Evolutionary conservation across 2,113 vertebrate species (phyloP), one percentile per base, ranked within the genome.

Genomic region (Galemys pyrenaicus): DNA sequence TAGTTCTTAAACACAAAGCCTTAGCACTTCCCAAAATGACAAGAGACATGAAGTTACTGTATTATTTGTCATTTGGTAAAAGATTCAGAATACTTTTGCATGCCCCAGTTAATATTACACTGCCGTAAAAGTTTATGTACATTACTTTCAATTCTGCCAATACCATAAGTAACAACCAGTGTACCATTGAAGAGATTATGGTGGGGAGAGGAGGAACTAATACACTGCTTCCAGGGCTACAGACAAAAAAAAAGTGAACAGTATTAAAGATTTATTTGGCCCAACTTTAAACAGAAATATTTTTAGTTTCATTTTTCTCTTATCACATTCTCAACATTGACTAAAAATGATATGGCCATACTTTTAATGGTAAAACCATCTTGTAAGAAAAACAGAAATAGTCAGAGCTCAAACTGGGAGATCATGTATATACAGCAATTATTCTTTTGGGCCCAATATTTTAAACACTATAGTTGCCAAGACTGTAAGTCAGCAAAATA

Each of bases 201-300:
- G 26, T 56, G 54, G 15, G 12, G 28, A 15, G 35, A 20, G 56
- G 39, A 54, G 54, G 20, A 32, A 70, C n/a, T 20, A 35, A 26
- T 9, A 56, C 6, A n/a, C 16, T 1, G 60, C 22, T 44, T 85
- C 70, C 56, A 71, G 8, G 37, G 67, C 46, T 60, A 89, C 20
- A 30, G 7, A 60, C 4, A 28, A 49, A 86, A 44, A 74, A 26
- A 28, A 5, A 1, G 60, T 86, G 6, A 86, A 32, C 11, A 81
- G 68, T n/a, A n/a, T n/a, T n/a, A 80, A 62, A 89, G 12, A 70
- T 35, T 15, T 62, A 86, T 41, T 68, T 77, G n/a, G 2, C 17
- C 56, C 22, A 79, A 51, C 74, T 92, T 75, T 82, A 75, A 91
- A 83, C 16, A 91, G 73, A 96, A 84, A 65, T 30, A 51, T 75